Percentiles rank a stretch among this genome's conserved stretches.
Evolutionary conservation across 2,797 vertebrate genomes (phyloP).

Genomic region (Pseudotriccus pelzelni): DNA sequence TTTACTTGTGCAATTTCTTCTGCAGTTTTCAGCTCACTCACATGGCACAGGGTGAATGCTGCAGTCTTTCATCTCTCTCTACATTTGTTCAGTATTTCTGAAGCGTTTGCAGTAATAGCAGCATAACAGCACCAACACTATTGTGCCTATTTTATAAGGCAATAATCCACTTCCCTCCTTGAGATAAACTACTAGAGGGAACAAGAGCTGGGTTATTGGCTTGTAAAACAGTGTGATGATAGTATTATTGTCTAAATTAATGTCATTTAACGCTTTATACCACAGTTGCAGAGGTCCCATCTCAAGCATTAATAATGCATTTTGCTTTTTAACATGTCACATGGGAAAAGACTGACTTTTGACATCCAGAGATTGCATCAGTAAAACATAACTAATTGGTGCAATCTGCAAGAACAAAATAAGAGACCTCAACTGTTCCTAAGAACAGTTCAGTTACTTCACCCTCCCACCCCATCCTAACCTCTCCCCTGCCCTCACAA

Average conservation of each 20-base stretch:
- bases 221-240: slow-evolving; percentile 62
- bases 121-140: neutral
- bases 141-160: slow-evolving; percentile 53
- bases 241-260: slow-evolving; percentile 67
- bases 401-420: neutral
- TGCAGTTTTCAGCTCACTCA: neutral
- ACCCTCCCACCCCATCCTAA: neutral
- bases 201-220: slow-evolving; percentile 48
- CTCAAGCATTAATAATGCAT: slow-evolving; percentile 48
- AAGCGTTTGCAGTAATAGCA: slow-evolving; percentile 5
- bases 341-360: neutral
- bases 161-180: slow-evolving; percentile 57
- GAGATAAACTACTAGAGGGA: slow-evolving; percentile 61
- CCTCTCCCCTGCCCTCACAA: neutral
- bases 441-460: neutral
- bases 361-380: neutral
- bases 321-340: slow-evolving; percentile 21
- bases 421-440: neutral
- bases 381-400: slow-evolving; percentile 30
- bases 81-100: neutral
- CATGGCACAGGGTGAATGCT: neutral
- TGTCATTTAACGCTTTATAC: slow-evolving; percentile 54
- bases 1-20: neutral
- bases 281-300: slow-evolving; percentile 36
- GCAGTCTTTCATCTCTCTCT: neutral